Percentiles rank a stretch among this genome's conserved stretches.
phyloP scores from a whole-genome alignment of 2,888 invertebrate genomes.

The Drosophila demipolita region DNA sequence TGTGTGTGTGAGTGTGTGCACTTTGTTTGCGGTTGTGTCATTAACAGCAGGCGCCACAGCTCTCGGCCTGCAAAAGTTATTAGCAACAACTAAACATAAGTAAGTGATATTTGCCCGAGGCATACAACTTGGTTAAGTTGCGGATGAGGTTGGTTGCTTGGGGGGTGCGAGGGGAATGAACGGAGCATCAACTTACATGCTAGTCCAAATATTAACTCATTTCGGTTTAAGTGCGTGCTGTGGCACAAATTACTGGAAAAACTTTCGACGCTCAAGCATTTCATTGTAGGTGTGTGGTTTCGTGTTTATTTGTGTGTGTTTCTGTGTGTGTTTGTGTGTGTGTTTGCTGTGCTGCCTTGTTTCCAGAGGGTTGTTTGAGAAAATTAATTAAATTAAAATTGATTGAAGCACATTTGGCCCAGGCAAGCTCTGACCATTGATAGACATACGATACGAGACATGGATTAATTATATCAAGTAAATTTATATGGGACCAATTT shows the following conservation, averaged over 20 bases:
- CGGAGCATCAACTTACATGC: constrained; percentile 54
- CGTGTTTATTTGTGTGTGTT: constrained; percentile 12
- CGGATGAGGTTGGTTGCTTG: constrained; percentile 1
- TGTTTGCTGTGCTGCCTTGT: constrained; percentile 32
- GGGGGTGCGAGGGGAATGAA: not conserved
- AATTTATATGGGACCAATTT: constrained; percentile 41
- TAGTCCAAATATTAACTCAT: constrained; percentile 75
- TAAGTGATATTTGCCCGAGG: constrained; percentile 77
- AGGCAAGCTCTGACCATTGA: constrained; percentile 39
- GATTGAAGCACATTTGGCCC: constrained; percentile 61
- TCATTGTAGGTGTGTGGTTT: constrained; percentile 47
- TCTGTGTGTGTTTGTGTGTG: constrained; percentile 18
- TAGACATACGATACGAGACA: constrained; percentile 20
- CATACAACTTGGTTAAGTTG: constrained; percentile 57
- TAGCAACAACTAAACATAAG: constrained; percentile 77
- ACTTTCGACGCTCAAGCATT: constrained; percentile 58
- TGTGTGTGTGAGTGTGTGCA: constrained; percentile 55
- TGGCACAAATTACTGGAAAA: constrained; percentile 67
- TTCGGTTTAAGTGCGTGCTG: constrained; percentile 64
- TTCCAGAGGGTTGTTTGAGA: constrained; percentile 35
- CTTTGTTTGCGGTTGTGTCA: constrained; percentile 82
- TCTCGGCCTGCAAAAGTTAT: constrained; percentile 72
- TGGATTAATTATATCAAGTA: constrained; percentile 37
- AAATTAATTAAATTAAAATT: constrained; percentile 76
- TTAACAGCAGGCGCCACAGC: constrained; percentile 79